A percentile compares a stretch with the other conserved stretches of the same genome.
Conservation (phyloP, 2,797 vertebrate genomes). For the Adrianichthys oophorus region DNA sequence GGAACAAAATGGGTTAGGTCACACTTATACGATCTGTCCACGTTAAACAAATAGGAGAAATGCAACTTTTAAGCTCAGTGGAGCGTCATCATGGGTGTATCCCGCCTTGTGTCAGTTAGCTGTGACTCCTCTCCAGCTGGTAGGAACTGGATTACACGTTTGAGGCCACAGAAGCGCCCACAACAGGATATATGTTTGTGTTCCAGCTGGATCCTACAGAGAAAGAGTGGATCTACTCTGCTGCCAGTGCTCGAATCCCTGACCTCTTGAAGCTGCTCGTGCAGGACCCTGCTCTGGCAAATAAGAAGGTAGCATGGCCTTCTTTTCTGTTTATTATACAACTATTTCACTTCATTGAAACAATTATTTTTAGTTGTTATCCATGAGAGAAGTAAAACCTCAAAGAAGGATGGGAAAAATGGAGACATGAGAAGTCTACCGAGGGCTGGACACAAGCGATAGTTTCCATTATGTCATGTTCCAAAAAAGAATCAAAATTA, state of each 20-base stretch:
- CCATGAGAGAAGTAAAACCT: too few species aligned
- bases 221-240: slow-evolving; percentile 84
- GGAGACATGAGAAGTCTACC: too few species aligned
- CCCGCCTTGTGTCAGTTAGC: slow-evolving; percentile 28
- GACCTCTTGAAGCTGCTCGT: slow-evolving; percentile 78
- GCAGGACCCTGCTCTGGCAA: slow-evolving; percentile 77
- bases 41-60: slow-evolving; percentile 25
- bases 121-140: slow-evolving; percentile 28
- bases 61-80: slow-evolving; percentile 2
- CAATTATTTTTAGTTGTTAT: too few species aligned
- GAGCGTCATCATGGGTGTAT: slow-evolving; percentile 28
- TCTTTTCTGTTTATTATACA: not conserved
- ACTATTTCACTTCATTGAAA: not conserved
- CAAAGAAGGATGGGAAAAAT: too few species aligned
- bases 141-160: slow-evolving; percentile 56
- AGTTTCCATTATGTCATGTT: too few species aligned
- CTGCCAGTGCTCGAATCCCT: slow-evolving; percentile 75
- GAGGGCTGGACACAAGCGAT: too few species aligned
- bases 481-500: too few species aligned
- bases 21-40: slow-evolving; percentile 4
- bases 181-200: slow-evolving; percentile 59
- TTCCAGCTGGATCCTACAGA: slow-evolving; percentile 80
- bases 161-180: slow-evolving; percentile 35
- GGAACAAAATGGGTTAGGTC: slow-evolving; percentile 1
- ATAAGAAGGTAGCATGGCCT: slow-evolving; percentile 77